A percentile compares a stretch with the other conserved stretches of the same genome.
Evolutionary conservation across 2,888 invertebrate genomes (phyloP).

Genomic region (Dicyrtomina minuta): DNA sequence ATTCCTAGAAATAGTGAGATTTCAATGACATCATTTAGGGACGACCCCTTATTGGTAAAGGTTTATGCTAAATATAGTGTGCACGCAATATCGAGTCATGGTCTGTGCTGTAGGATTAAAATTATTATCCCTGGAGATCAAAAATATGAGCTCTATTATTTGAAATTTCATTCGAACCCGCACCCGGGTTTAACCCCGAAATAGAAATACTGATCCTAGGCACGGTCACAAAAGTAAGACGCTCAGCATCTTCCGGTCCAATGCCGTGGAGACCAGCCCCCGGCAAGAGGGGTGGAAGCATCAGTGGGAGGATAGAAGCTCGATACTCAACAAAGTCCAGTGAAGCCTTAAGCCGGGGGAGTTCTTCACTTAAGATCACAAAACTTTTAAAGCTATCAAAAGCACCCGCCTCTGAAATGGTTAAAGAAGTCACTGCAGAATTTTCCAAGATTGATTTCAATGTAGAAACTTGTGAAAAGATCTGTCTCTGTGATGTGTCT

Average conservation of each 20-base stretch:
- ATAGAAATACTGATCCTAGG: slow-evolving; percentile 9
- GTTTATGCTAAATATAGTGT: too few species aligned
- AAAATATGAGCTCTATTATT: too few species aligned
- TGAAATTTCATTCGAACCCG: too few species aligned
- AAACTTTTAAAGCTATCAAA: not conserved
- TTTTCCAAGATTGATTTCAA: not conserved
- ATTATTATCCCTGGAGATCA: too few species aligned
- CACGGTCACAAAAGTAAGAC: not conserved
- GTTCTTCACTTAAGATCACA: not conserved
- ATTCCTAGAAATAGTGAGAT: too few species aligned
- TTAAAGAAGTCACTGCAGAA: not conserved
- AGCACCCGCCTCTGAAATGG: not conserved
- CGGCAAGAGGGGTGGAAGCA: too few species aligned
- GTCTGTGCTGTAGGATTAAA: too few species aligned
- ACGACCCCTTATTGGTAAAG: too few species aligned
- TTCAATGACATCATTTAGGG: too few species aligned
- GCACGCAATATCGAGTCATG: too few species aligned
- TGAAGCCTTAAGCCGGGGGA: not conserved
- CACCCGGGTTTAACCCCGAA: too few species aligned
- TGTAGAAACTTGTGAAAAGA: not conserved
- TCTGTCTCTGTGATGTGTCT: not conserved
- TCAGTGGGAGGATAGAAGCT: not conserved
- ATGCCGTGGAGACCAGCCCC: too few species aligned
- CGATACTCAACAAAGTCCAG: not conserved
- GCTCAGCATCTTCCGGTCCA: slow-evolving; percentile 7